Percentiles rank a stretch among this genome's conserved stretches.
These are phyloP conservation scores for Heliocidaris tuberculata DNA, from an alignment of 35 echinoderm and acorn worm species.

Conservation along the genomic window DNA sequence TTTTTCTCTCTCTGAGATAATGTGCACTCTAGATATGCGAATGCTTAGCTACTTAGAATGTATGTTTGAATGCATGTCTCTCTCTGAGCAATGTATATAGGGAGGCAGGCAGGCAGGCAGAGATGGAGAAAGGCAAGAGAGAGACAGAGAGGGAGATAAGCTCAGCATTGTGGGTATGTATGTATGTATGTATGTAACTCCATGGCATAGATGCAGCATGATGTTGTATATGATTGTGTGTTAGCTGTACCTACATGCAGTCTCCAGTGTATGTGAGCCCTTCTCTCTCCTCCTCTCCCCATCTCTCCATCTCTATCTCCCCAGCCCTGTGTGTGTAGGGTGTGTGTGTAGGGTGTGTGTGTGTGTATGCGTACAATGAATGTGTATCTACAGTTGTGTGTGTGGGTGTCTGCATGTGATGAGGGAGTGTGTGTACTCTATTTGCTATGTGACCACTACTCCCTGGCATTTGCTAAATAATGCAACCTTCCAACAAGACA, in stretches of 20 bases:
- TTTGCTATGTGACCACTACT: slow-evolving; percentile 23
- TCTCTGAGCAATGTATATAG: background rate
- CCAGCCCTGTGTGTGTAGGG: background rate
- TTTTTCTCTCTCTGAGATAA: background rate
- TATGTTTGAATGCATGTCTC: background rate
- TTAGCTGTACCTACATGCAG: background rate
- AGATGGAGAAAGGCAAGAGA: background rate
- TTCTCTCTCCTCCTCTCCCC: background rate
- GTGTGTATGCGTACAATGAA: slow-evolving; percentile 19
- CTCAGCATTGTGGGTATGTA: slow-evolving; percentile 6
- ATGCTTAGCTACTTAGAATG: slow-evolving; percentile 8
- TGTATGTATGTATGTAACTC: slow-evolving; percentile 29
- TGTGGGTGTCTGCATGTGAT: background rate
- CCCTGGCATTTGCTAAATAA: slow-evolving; percentile 47
- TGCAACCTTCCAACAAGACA: slow-evolving; percentile 36
- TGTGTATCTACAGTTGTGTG: background rate
- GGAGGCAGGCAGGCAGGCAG: background rate
- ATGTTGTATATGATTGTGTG: slow-evolving; percentile 12
- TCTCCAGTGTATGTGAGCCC: background rate
- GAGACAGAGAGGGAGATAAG: background rate
- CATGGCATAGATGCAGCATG: slow-evolving; percentile 5
- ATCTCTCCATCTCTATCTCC: slow-evolving; percentile 19
- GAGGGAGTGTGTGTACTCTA: background rate
- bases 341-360: slow-evolving; percentile 39
- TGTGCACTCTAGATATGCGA: background rate